Conservation (phyloP, 1,140 invertebrate species). For the Drosophila littoralis region DNA sequence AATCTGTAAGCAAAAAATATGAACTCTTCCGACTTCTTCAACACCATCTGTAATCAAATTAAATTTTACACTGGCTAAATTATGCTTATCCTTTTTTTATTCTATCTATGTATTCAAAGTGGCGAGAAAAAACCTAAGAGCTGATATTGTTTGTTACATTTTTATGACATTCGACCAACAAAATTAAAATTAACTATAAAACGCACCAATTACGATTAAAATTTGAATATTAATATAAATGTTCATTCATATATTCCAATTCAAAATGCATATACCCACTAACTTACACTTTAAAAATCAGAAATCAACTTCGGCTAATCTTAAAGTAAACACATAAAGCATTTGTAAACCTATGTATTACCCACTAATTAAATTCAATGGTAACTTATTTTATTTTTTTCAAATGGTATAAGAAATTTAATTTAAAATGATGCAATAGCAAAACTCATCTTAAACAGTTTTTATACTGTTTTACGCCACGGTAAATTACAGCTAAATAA, state of each 20-base stretch:
- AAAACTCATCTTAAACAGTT: constrained; percentile 55
- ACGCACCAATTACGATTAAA: constrained; percentile 60
- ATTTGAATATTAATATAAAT: constrained; percentile 28
- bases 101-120: constrained; percentile 55
- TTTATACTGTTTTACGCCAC: constrained; percentile 64
- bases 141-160: constrained; percentile 53
- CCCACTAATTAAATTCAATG: constrained; percentile 45
- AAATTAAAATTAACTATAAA: constrained; percentile 23
- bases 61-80: constrained; percentile 55
- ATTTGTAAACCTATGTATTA: constrained; percentile 33
- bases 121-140: constrained; percentile 16
- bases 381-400: constrained; percentile 68
- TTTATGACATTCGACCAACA: constrained; percentile 46
- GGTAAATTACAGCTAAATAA: constrained; percentile 6
- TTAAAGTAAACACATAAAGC: constrained; percentile 37
- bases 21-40: constrained; percentile 33
- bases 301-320: constrained; percentile 60
- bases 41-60: constrained; percentile 58
- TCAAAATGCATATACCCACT: constrained; percentile 28
- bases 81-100: constrained; percentile 61
- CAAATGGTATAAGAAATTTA: constrained; percentile 29
- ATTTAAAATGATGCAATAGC: constrained; percentile 21
- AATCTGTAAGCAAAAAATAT: constrained; percentile 42
- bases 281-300: constrained; percentile 42
- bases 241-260: constrained; percentile 25